Evolutionary conservation across 2,113 vertebrate genomes (phyloP).

Genomic region (Mustela lutreola): DNA sequence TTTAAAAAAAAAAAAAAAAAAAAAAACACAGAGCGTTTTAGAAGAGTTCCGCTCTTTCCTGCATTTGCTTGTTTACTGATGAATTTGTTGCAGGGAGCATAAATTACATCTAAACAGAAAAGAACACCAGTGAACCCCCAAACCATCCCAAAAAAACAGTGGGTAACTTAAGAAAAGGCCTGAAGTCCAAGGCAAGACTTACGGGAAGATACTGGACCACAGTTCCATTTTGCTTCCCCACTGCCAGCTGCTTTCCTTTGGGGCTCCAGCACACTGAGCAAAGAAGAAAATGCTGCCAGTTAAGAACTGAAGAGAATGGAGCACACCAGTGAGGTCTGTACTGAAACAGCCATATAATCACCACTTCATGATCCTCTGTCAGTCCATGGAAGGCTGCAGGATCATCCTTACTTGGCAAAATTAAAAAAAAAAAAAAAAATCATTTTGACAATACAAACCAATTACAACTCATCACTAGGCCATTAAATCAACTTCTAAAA

Average conservation of each 20-base stretch:
- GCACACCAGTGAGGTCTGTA: background rate
- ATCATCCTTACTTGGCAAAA: background rate
- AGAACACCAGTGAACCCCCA: background rate
- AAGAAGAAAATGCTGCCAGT: slow-evolving; percentile 54
- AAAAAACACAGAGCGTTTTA: background rate
- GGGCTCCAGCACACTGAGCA: slow-evolving; percentile 97
- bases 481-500: background rate
- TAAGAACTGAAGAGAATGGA: background rate
- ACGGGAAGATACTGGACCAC: slow-evolving; percentile 97
- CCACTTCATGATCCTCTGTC: background rate
- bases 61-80: background rate
- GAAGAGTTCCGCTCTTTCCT: background rate
- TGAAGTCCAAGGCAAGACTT: slow-evolving; percentile 82
- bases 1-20: no score
- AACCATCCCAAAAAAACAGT: background rate
- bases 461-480: background rate
- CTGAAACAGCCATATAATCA: background rate
- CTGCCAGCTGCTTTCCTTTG: slow-evolving; percentile 97
- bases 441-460: background rate
- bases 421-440: background rate
- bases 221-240: slow-evolving; percentile 95
- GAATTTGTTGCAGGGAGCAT: background rate
- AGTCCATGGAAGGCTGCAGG: background rate
- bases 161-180: background rate
- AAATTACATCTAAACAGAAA: background rate